phyloP scores from a whole-genome alignment of 1,140 invertebrate species.

The Oscheius sp. region DNA sequence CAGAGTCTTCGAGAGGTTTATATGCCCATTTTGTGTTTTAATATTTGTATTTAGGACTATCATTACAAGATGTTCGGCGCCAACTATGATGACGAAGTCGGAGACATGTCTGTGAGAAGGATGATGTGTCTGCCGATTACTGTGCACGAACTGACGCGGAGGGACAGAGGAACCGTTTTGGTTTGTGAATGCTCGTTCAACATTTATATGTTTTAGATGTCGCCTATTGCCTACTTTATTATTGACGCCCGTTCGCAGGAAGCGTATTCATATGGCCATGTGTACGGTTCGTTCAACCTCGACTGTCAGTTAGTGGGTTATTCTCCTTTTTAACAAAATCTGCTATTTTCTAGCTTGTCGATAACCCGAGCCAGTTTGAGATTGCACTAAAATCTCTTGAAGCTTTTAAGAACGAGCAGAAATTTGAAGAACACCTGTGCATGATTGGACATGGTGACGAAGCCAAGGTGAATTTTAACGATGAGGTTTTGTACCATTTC shows the following conservation, averaged over 20 bases:
- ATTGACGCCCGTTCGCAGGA: constrained; percentile 93
- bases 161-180: neutral
- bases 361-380: constrained; percentile 87
- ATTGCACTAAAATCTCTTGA: constrained; percentile 92
- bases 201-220: constrained; percentile 68
- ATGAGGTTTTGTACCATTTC: neutral
- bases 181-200: constrained; percentile 54
- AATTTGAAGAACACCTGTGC: constrained; percentile 73
- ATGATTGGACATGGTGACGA: constrained; percentile 87
- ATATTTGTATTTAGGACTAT: constrained; percentile 66
- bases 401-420: constrained; percentile 52
- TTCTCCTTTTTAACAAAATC: too few relatives aligned
- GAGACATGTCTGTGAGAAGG: constrained; percentile 69
- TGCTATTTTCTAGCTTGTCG: too few relatives aligned
- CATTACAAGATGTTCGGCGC: constrained; percentile 65
- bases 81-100: constrained; percentile 60
- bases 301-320: constrained; percentile 83
- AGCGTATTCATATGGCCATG: constrained; percentile 92
- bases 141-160: constrained; percentile 64
- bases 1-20: constrained; percentile 77
- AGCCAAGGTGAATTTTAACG: neutral
- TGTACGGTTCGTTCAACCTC: constrained; percentile 93
- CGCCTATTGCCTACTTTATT: constrained; percentile 79
- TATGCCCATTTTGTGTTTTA: constrained; percentile 32
- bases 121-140: constrained; percentile 89